Evolutionary conservation across 1,140 invertebrate genomes (phyloP), one percentile per base, ranked within the genome.

Genomic region (Scaptomyza hsui): DNA sequence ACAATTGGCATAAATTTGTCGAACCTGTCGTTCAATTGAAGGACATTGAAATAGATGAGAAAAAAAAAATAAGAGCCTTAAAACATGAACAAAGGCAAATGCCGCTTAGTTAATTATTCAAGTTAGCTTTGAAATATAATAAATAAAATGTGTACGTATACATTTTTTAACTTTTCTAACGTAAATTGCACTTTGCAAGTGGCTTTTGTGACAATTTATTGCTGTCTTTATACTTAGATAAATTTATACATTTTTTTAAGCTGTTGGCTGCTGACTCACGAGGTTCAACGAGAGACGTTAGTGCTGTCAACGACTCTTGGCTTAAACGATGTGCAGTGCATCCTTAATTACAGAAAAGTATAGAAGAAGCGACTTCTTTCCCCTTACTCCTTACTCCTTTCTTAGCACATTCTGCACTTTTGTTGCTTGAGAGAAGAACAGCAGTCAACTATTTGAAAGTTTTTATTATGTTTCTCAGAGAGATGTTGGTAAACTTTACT

Each of bases 301-400:
- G 45, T 62, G 67, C 82, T 86, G 82, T 88, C 82, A 86, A 82
- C 82, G 82, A 88, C 80, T 71, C 64, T 77, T 68, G 41, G 32
- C 32, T 47, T 49, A 49, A 68, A 45, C 60, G 71, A 78, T 86
- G 82, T 88, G 82, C 75, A 82, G 61, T 67, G 82, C 78, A 86
- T 86, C 82, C 82, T 88, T 88, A 86, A 86, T 86, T 80, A 80
- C 69, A 71, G 41, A 59, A 29, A 26, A 42, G 53, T 51, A 44
- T 42, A 35, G 45, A 37, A 44, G 18, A 29, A 5, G 44, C 56
- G 35, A 65, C 13, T 32, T 12, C n/a, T 15, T n/a, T 7, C 41
- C 19, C 15, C 24, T 7, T 21, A 19, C 1, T 5, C 19, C 41
- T 32, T 48, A 48, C 53, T n/a, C n/a, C n/a, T n/a, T n/a, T n/a